Evolutionary conservation across 2,797 vertebrate genomes (phyloP), one percentile per base, ranked within the genome.

Genomic region (Esox masquinongy): DNA sequence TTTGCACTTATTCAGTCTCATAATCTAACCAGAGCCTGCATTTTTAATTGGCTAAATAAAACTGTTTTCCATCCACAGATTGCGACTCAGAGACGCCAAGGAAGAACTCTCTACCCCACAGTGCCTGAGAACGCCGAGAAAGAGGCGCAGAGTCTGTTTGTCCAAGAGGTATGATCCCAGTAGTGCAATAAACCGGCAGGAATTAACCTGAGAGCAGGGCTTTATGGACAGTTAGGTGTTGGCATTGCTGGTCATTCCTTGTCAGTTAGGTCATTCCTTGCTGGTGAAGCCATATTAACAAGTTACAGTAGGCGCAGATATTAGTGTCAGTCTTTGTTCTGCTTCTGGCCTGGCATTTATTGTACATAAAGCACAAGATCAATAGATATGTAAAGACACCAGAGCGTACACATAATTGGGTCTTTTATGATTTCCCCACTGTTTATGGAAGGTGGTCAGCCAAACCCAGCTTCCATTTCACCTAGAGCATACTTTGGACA

Each of bases 81-180:
- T 56, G 94, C 93, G 16, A 94, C 94, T 66, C 67, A 98, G 90
- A 94, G 94, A 77, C 92, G 96, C 1, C 96, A 97, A 78, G 95
- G 95, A 71, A 94, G 96, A 69, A 97, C 97, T 1, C 36, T 95
- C 29, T 92, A 82, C 84, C 94, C 97, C 31, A 97, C 97, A 0
- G 94, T 99, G 86, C 97, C 98, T 80, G 93, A 92, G 66, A 96
- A 96, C 0, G 97, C 98, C 12, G 95, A 95, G 83, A 94, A 94
- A 82, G 96, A 96, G 68, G 97, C 97, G 5, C 95, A 97, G 79
- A 98, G 95, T 86, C 91, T 99, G 68, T 98, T 99, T 84, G 97
- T 99, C 70, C 97, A 95, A 77, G 98, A 99, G 97, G 98, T 99
- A 92, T 89, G 81, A 29, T 59, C 70, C 15, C 43, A 19, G 8